phyloP scores from a whole-genome alignment of 1,140 invertebrate species.

The Akabosia matsudoensis region DNA sequence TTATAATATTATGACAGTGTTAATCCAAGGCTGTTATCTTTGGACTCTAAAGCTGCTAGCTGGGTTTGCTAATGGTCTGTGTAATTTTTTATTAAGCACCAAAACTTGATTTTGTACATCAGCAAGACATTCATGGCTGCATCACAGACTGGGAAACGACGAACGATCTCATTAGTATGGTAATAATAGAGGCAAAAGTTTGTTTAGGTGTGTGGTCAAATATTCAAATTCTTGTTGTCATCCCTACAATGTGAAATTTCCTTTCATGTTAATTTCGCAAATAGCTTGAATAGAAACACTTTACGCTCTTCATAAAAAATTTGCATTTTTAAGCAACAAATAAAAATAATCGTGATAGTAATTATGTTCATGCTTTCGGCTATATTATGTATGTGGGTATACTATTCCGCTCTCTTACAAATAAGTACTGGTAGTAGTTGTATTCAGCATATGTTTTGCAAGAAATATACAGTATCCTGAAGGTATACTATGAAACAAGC shows the following conservation, averaged over 20 bases:
- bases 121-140: not conserved
- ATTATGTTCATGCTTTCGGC: not conserved
- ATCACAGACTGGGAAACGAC: too few relatives aligned
- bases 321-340: not conserved
- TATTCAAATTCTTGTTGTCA: not conserved
- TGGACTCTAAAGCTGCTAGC: too few relatives aligned
- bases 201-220: not conserved
- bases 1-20: too few relatives aligned
- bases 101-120: too few relatives aligned
- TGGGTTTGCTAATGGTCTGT: too few relatives aligned
- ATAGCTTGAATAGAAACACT: not conserved
- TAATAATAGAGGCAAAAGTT: not conserved
- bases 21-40: too few relatives aligned
- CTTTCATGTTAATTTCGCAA: not conserved
- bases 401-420: not conserved
- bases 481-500: constrained; percentile 5
- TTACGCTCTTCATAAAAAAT: not conserved
- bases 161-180: too few relatives aligned
- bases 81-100: too few relatives aligned
- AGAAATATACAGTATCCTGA: not conserved
- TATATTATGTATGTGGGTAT: not conserved
- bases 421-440: not conserved
- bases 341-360: not conserved
- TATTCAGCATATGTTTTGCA: not conserved
- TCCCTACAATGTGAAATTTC: too few relatives aligned